Evolutionary conservation across 2,888 invertebrate species (phyloP), one percentile per base, ranked within the genome.

Genomic region (Pristionchus arcanus): DNA sequence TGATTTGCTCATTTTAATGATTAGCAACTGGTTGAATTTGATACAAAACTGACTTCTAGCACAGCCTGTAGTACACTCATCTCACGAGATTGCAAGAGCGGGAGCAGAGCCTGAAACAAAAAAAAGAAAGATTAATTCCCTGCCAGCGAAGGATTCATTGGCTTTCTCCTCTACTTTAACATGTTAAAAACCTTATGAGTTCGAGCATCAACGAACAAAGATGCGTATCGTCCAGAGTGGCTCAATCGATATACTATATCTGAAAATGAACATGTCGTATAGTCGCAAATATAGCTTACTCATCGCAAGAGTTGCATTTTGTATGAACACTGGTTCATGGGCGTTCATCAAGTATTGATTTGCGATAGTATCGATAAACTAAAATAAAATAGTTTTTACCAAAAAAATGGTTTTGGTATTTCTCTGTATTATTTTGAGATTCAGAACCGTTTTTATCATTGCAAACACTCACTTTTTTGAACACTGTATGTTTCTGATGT

Each of bases 1-100:
- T 49, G 42, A 49, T 49, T 49, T 3, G 11, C 13, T 49, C 11
- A 49, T 49, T 49, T 49, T 13, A 5, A 25, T 16, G 16, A 13
- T 59, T 25, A 19, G 59, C 42, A 49, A 49, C 9, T n/a, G n/a
- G n/a, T n/a, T 49, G 42, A 49, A 49, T 11, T 49, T 49, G 42
- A 9, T 49, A 9, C 11, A 55, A 90, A 21, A 53, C 11, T 34
- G 37, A 87, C 87, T n/a, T 87, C 87, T 5, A 88, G 88, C 31
- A 49, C 34, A 31, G 74, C 71, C 55, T 77, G 88, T 11, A 88
- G 88, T 21, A 77, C 21, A 19, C 13, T 59, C 88, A 88, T 88
- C 34, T 88, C 88, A 53, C 55, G 34, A n/a, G 31, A 88, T 34
- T 71, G 77, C 13, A 88, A 74, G n/a, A 88, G 88, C 0, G 88